Conservation (phyloP, 2,113 vertebrate genomes). For the Apodemus sylvaticus region DNA sequence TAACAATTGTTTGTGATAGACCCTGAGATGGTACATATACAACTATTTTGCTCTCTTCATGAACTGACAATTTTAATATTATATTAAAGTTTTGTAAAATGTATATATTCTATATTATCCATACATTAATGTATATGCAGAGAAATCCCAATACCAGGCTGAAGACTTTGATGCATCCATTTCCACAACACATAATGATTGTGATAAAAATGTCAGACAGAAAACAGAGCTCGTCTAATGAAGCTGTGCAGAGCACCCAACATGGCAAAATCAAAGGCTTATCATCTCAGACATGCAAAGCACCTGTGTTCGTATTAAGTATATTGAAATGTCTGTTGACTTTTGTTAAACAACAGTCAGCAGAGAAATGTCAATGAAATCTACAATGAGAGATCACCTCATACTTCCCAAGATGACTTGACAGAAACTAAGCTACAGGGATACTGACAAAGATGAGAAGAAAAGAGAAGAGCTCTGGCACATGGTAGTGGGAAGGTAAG, state of each 20-base stretch:
- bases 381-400: background rate
- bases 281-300: background rate
- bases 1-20: background rate
- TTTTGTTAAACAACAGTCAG: background rate
- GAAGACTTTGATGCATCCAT: background rate
- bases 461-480: background rate
- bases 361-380: background rate
- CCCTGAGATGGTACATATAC: background rate
- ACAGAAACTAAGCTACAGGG: too few relatives aligned
- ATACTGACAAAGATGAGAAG: background rate
- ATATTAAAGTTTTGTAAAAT: background rate
- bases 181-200: background rate
- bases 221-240: background rate
- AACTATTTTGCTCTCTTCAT: too few relatives aligned
- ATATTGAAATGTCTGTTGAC: background rate
- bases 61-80: background rate
- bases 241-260: background rate
- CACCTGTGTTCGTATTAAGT: background rate
- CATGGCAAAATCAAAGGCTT: background rate
- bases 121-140: background rate
- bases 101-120: background rate
- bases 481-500: background rate
- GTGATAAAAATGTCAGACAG: background rate
- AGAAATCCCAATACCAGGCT: background rate
- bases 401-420: background rate